Percentiles rank a stretch among this genome's conserved stretches.
Conservation (phyloP, 2,888 invertebrate genomes). For the Eristalinus aeneus region DNA sequence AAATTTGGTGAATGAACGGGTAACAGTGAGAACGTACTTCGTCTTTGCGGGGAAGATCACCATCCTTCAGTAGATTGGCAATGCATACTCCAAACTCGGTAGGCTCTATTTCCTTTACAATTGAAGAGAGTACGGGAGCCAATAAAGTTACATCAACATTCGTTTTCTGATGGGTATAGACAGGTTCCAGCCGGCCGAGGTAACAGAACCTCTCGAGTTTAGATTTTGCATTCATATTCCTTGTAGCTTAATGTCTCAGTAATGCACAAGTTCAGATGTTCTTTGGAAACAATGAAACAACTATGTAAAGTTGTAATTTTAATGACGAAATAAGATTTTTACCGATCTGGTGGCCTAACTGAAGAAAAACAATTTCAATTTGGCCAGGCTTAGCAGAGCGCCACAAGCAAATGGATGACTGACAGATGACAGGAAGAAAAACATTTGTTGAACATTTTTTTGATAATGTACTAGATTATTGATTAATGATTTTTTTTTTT, state of each 20-base stretch:
- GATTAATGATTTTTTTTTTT: no score
- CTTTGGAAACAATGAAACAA: no score
- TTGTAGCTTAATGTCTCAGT: neutral
- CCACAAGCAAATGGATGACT: conserved; percentile 29
- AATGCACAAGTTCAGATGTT: neutral
- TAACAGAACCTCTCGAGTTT: conserved; percentile 75
- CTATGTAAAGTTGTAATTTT: neutral
- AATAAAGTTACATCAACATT: conserved; percentile 65
- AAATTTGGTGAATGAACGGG: neutral
- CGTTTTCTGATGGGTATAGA: conserved; percentile 72
- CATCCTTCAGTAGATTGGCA: conserved; percentile 60
- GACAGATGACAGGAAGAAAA: conserved; percentile 25
- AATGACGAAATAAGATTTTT: neutral
- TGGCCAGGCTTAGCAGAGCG: conserved; percentile 21
- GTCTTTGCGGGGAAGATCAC: conserved; percentile 75
- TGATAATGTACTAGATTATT: conserved; percentile 39
- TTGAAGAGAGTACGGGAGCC: conserved; percentile 28
- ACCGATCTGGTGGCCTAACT: conserved; percentile 1
- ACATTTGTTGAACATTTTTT: conserved; percentile 11
- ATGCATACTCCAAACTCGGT: conserved; percentile 72
- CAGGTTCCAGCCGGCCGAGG: conserved; percentile 74
- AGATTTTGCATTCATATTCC: conserved; percentile 37
- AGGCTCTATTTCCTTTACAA: conserved; percentile 72
- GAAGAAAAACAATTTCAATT: conserved; percentile 30
- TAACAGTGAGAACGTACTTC: conserved; percentile 73